Evolutionary conservation across 2,113 vertebrate genomes (phyloP).

Genomic region (Entosphenus tridentatus): DNA sequence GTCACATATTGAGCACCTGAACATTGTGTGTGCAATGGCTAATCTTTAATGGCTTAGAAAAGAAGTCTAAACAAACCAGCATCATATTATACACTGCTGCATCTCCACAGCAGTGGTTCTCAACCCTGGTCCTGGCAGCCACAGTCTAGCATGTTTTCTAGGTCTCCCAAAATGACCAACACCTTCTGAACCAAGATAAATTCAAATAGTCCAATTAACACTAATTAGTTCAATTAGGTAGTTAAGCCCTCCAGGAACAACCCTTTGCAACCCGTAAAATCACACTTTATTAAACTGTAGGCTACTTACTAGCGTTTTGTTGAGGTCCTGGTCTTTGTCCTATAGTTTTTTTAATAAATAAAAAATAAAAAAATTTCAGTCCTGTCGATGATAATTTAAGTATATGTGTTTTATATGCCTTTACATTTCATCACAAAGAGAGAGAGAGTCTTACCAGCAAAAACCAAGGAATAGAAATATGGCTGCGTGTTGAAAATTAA

Average conservation of each 20-base stretch:
- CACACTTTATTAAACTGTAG: not conserved
- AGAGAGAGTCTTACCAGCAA: too few relatives aligned
- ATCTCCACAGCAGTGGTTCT: not conserved
- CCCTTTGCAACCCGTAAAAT: not conserved
- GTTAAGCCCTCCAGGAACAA: not conserved
- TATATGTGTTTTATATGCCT: not conserved
- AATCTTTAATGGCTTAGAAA: too few relatives aligned
- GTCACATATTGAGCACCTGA: not conserved
- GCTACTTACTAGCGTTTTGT: not conserved
- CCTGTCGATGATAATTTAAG: not conserved
- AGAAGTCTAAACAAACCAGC: conserved; percentile 12
- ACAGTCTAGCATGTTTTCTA: conserved; percentile 12
- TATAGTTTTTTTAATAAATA: not conserved
- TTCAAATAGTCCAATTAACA: not conserved
- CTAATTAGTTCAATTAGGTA: not conserved
- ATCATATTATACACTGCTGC: conserved; percentile 12
- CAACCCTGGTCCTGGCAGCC: conserved; percentile 10
- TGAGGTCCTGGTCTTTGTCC: not conserved
- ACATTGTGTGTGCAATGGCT: not conserved
- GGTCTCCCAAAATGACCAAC: conserved; percentile 7
- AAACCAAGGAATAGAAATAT: too few relatives aligned
- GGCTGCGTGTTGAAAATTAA: too few relatives aligned
- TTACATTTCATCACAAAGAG: not conserved
- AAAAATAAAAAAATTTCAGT: not conserved
- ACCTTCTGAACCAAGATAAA: conserved; percentile 10